Percentiles rank a stretch among this genome's conserved stretches.
Conservation (phyloP, 2,113 vertebrate genomes). For the Laticauda colubrina region DNA sequence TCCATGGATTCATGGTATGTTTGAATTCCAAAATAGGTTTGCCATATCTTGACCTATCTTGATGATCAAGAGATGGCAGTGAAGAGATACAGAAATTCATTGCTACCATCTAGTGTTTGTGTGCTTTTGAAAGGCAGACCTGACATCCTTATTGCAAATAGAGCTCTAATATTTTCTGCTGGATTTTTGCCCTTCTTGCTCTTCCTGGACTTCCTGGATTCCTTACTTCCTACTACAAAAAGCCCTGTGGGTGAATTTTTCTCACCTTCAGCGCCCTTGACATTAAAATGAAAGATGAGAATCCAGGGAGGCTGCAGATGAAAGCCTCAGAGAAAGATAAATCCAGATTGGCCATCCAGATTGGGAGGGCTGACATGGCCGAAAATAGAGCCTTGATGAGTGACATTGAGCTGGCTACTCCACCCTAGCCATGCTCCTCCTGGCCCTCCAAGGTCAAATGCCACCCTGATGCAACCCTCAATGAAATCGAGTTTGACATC, state of each 20-base stretch:
- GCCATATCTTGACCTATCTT: background rate
- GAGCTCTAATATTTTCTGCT: background rate
- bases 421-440: too few species aligned
- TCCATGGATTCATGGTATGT: background rate
- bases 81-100: background rate
- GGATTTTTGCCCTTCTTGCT: background rate
- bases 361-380: too few species aligned
- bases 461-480: too few species aligned
- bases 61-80: background rate
- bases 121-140: background rate
- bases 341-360: background rate
- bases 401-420: too few species aligned
- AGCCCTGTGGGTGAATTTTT: background rate
- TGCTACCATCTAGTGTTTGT: background rate
- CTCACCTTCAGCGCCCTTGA: background rate
- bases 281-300: background rate
- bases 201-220: background rate
- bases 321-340: background rate
- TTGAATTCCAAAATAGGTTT: background rate
- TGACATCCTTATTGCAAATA: background rate
- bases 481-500: too few species aligned
- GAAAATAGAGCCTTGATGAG: too few species aligned
- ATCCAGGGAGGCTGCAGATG: background rate
- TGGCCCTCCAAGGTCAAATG: too few species aligned
- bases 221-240: background rate